phyloP scores from a whole-genome alignment of 2,113 vertebrate species.

The Amblyopsis rosae region DNA sequence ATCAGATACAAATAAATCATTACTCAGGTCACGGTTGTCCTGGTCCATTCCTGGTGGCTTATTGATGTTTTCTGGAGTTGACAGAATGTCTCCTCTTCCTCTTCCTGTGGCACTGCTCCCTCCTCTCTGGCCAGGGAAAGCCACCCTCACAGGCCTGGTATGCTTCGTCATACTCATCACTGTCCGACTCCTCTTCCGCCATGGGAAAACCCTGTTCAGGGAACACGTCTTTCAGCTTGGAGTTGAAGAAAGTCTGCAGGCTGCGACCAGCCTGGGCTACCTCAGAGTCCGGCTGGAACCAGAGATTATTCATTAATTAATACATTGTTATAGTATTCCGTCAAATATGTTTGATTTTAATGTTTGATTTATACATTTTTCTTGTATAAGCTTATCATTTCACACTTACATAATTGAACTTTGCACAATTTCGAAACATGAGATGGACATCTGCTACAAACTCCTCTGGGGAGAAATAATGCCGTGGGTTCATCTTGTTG shows the following conservation, averaged over 20 bases:
- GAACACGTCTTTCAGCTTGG: constrained; percentile 86
- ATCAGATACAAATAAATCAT: constrained; percentile 27
- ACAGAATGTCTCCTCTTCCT: constrained; percentile 88
- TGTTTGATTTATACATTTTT: no score
- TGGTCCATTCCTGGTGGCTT: constrained; percentile 18
- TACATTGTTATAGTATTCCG: not conserved
- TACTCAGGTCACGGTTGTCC: constrained; percentile 8
- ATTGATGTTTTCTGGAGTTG: constrained; percentile 77
- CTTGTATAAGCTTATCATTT: not conserved
- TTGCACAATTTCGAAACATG: constrained; percentile 98
- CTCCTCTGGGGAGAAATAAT: constrained; percentile 85
- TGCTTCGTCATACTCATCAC: constrained; percentile 85
- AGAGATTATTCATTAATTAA: not conserved
- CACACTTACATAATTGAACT: constrained; percentile 96
- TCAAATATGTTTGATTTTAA: no score
- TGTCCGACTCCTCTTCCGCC: constrained; percentile 85
- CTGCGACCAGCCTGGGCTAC: constrained; percentile 92
- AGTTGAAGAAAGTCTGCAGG: constrained; percentile 87
- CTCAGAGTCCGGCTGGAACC: constrained; percentile 90
- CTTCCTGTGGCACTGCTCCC: constrained; percentile 89
- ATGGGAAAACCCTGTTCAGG: constrained; percentile 81
- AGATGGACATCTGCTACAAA: constrained; percentile 91
- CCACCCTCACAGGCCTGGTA: constrained; percentile 66
- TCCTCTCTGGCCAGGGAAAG: constrained; percentile 87
- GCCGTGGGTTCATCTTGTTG: constrained; percentile 79